Evolutionary conservation across 2,113 vertebrate species (phyloP).

Genomic region (Hemiscyllium ocellatum): DNA sequence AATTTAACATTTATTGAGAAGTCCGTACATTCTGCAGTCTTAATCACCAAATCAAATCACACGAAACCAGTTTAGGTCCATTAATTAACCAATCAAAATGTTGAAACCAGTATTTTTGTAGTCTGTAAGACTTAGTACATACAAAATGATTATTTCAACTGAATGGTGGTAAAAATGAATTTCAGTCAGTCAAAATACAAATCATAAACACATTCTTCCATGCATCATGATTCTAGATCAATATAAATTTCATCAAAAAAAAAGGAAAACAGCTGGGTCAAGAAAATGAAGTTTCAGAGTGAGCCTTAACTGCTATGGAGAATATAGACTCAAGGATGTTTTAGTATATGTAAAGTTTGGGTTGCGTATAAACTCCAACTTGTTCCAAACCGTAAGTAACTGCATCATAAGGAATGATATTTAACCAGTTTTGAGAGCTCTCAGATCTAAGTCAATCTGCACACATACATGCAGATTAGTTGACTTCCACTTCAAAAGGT

Average conservation of each 20-base stretch:
- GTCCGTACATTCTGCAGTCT: background rate
- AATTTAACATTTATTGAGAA: background rate
- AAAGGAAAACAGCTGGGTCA: background rate
- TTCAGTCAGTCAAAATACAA: background rate
- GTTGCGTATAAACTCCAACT: background rate
- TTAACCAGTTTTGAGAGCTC: background rate
- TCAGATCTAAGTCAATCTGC: background rate
- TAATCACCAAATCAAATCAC: too few species aligned
- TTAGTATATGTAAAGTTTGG: background rate
- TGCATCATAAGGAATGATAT: background rate
- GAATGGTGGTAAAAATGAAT: background rate
- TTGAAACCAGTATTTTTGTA: background rate
- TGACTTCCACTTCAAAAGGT: background rate
- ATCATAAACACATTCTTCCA: background rate
- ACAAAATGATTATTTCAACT: background rate
- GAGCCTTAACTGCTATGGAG: background rate
- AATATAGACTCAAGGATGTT: background rate
- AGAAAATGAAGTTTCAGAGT: background rate
- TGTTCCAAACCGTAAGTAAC: background rate
- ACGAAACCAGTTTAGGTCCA: background rate
- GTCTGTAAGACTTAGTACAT: background rate
- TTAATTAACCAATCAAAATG: background rate
- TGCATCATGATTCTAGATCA: background rate
- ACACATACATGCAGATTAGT: background rate
- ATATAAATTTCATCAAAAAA: background rate